Base-by-base conservation (phyloP, 1,140 invertebrate genomes). In the Leguminivora glycinivorella region DNA sequence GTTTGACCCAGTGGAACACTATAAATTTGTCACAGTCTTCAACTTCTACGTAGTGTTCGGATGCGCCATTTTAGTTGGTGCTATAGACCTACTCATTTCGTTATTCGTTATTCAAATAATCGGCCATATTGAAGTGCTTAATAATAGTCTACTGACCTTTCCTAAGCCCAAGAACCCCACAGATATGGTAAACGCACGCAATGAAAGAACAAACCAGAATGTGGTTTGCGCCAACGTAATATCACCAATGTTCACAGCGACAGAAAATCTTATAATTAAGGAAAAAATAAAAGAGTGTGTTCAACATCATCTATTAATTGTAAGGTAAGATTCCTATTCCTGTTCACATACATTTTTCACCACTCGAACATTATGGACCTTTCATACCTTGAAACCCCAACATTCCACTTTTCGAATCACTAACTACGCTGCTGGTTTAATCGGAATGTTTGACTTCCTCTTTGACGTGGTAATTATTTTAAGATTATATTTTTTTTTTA, bases 31-130 rank as follows among this genome's bases (percentile, higher is more conserved):
- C 1, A 76, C 77, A 1, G 7, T 72, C 43, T 68, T 73, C n/a
- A 76, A 76, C 56, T 22, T 75, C 0, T 73, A 74, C 38, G n/a
- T 75, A 0, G 68, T 70, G 9, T 70, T 67, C 9, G 31, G 25
- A n/a, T 73, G 75, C 29, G 60, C 52, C 6, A 60, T 47, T 14
- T 68, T 60, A 3, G 56, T 75, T 9, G 58, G 66, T 63, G 24
- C 68, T 1, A 70, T 76, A 9, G 75, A 79, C 56, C 22, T 72
- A 1, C 60, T 75, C 14, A 24, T 79, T 1, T 68, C 72, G 2
- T n/a, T 79, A 9, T 73, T 79, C 22, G 58, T 76, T 26, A 75
- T 76, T 10, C 77, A 79, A 76, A 72, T 79, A 19, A 73, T 79
- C 29, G 77, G 75, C 1, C 75, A 79, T 19, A 19, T 73, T 40